Base-by-base conservation (phyloP, 2,888 invertebrate genomes). In the Megalurothrips usitatus region DNA sequence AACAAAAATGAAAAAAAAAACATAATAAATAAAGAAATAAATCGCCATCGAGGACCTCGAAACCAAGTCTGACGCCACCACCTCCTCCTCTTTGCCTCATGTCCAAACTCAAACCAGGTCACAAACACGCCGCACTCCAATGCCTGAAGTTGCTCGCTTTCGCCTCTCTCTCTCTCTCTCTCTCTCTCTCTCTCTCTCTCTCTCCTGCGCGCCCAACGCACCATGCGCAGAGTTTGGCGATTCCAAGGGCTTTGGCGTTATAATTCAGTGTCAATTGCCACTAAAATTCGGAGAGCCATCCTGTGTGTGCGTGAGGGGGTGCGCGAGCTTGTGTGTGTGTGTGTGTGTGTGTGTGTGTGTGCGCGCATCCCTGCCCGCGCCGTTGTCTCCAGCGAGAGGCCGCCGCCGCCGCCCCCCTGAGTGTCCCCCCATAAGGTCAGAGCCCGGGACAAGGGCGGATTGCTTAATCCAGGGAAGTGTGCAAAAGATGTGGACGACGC, bases 201-300 rank as follows among this genome's bases (percentile, higher is more conserved):
- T 43, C 34, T 43, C 34, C 6, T 6, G 34, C 34, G 6, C 34
- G 34, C 34, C 34, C 34, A 43, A 2, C 34, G 34, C 34, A 43
- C 34, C 6, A 43, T 43, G 34, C 52, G 1, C 52, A 19, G 52
- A 52, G 52, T 52, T 52, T 52, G 52, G 52, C 52, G 68, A 68
- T 68, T 68, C 23, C 68, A 68, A 68, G 68, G 68, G 23, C 23
- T 68, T 52, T n/a, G 68, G 23, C 23, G 23, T 23, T n/a, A 68
- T 68, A 68, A 68, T 68, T 68, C 68, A 68, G 68, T 23, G 68
- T 19, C 68, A 23, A 68, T 68, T 68, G 23, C 68, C 68, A 68
- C 68, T 68, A 17, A n/a, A 19, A n/a, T 58, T 17, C 58, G n/a
- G 58, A 58, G 19, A 2, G 58, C 58, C n/a, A 58, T 1, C 58